Evolutionary conservation across 2,113 vertebrate species (phyloP).

Genomic region (Charina bottae): DNA sequence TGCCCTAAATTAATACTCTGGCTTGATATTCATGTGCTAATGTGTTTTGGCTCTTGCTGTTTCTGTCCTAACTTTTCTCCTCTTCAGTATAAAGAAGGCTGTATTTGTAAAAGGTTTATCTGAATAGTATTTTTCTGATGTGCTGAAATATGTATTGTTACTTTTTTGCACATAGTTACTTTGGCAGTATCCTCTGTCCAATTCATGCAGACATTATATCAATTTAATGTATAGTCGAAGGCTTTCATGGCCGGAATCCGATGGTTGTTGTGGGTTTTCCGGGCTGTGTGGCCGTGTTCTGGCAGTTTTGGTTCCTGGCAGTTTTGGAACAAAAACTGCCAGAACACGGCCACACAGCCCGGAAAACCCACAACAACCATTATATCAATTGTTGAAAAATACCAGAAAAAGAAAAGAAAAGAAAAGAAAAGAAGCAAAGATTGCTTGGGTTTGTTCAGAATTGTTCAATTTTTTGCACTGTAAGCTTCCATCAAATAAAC

Average conservation of each 20-base stretch:
- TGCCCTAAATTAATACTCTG: constrained; percentile 68
- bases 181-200: constrained; percentile 12
- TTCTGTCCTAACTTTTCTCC: constrained; percentile 62
- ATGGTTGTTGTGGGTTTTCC: too few relatives aligned
- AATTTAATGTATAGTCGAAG: too few relatives aligned
- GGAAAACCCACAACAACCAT: too few relatives aligned
- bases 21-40: constrained; percentile 62
- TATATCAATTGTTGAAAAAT: not conserved
- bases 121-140: constrained; percentile 30
- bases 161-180: not conserved
- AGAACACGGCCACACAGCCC: too few relatives aligned
- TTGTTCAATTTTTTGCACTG: not conserved
- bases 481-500: not conserved
- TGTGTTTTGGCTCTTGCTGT: constrained; percentile 61
- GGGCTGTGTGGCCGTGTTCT: too few relatives aligned
- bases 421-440: not conserved
- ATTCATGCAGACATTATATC: not conserved
- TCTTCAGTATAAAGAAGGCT: constrained; percentile 59
- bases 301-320: too few relatives aligned
- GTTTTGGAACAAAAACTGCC: too few relatives aligned
- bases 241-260: too few relatives aligned
- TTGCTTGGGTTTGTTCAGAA: not conserved
- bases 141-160: not conserved
- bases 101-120: constrained; percentile 26
- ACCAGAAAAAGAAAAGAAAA: not conserved